These are phyloP conservation scores for Heterohyrax brucei DNA, from an alignment of 2,797 vertebrate genomes.

Conservation along the genomic window DNA sequence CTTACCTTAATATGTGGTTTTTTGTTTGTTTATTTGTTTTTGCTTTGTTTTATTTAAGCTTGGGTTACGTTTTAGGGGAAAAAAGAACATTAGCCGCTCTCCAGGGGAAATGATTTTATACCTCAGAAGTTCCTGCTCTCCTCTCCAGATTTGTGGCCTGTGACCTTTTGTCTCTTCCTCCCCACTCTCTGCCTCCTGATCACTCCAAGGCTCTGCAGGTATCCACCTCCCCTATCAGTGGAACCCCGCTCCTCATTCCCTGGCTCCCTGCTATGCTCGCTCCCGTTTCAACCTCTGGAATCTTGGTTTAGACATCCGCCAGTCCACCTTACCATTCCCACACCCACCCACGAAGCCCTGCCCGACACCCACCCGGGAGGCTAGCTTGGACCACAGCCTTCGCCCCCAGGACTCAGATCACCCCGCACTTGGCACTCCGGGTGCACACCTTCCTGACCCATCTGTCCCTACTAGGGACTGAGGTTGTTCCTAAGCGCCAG, in stretches of 20 bases:
- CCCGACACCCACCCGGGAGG: neutral
- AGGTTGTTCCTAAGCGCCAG: neutral
- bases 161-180: neutral
- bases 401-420: neutral
- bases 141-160: neutral
- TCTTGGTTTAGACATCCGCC: neutral
- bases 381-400: neutral
- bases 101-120: conserved; percentile 6
- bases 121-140: neutral
- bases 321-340: too few relatives aligned
- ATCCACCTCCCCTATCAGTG: neutral
- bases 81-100: neutral
- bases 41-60: neutral
- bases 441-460: neutral
- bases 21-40: neutral
- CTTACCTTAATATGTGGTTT: neutral
- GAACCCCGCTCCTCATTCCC: neutral
- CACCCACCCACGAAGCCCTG: neutral
- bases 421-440: too few relatives aligned
- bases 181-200: neutral
- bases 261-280: neutral
- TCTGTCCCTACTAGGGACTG: neutral
- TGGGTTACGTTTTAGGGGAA: neutral
- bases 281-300: neutral
- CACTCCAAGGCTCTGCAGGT: neutral